Evolutionary conservation across 2,797 vertebrate genomes (phyloP), one percentile per base, ranked within the genome.

Genomic region (Clarias laeviceps): DNA sequence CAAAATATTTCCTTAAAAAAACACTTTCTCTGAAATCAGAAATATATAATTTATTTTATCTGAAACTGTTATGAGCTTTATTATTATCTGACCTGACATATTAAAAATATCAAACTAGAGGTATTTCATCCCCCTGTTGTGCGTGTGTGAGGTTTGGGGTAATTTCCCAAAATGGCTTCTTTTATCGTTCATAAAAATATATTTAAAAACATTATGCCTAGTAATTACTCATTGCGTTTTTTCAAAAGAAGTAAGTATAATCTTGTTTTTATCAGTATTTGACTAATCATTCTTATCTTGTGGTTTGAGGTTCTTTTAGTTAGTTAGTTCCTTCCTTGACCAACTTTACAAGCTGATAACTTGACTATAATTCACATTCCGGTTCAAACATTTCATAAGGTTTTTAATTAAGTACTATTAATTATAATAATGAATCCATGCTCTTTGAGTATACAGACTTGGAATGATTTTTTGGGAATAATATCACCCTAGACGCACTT

Each of bases 111-210:
- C 12, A 50, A 27, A 0, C 2, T 56, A 3, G 1, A 9, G 14
- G 27, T 32, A 57, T 22, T 57, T 78, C 12, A 1, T 57, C n/a
- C 27, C 27, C 9, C 54, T 4, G 8, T 20, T 61, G 20, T 14
- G 11, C 24, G 56, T 0, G 2, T 34, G 1, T 76, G 5, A 5
- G 27, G 9, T 18, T 3, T 24, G 73, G 73, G 87, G 84, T 50
- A 61, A 83, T 88, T 83, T 54, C 81, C 62, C 22, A 27, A 34
- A 37, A 18, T 32, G 18, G 17, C 17, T 74, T 66, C 37, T 72
- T 65, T 62, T 77, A 32, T 81, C 18, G 45, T 24, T 82, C 86
- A 80, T 18, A 65, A 3, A 83, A 27, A 20, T 29, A 4, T 45
- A 12, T 73, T 54, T 22, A 54, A 20, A 54, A 18, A 40, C 12